phyloP scores from a whole-genome alignment of 2,888 invertebrate genomes.

The Drosophila rubida region DNA sequence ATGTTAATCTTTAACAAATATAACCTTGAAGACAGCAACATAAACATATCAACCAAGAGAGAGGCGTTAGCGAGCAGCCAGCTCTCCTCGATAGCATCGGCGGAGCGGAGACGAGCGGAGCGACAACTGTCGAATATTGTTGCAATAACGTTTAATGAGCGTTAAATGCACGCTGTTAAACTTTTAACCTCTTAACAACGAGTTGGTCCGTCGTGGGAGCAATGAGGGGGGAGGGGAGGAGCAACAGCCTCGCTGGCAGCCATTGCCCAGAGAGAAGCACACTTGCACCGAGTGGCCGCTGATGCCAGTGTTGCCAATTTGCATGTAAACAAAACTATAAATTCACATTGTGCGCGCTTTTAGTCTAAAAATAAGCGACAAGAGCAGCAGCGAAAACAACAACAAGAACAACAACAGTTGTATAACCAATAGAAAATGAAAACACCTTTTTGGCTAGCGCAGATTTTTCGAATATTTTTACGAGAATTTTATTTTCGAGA shows the following conservation, averaged over 20 bases:
- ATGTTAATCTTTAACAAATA: constrained; percentile 80
- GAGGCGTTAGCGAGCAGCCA: constrained; percentile 10
- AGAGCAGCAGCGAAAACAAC: constrained; percentile 16
- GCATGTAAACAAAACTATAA: constrained; percentile 77
- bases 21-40: constrained; percentile 62
- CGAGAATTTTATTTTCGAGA: constrained; percentile 54
- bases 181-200: constrained; percentile 58
- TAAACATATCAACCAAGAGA: constrained; percentile 7
- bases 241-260: constrained; percentile 29
- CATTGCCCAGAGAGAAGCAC: constrained; percentile 50
- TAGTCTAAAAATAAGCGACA: constrained; percentile 61
- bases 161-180: constrained; percentile 40
- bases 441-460: constrained; percentile 60
- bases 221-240: neutral
- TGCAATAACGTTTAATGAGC: constrained; percentile 50
- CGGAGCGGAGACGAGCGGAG: neutral
- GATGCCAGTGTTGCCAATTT: constrained; percentile 55
- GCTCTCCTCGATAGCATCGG: neutral
- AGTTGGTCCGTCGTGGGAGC: neutral
- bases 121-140: constrained; percentile 30
- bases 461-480: constrained; percentile 61
- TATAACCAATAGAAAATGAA: constrained; percentile 52
- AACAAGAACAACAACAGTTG: constrained; percentile 30
- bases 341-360: constrained; percentile 62
- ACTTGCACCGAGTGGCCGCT: constrained; percentile 36